phyloP scores from a whole-genome alignment of 2,113 vertebrate genomes.

The Pagrus major region DNA sequence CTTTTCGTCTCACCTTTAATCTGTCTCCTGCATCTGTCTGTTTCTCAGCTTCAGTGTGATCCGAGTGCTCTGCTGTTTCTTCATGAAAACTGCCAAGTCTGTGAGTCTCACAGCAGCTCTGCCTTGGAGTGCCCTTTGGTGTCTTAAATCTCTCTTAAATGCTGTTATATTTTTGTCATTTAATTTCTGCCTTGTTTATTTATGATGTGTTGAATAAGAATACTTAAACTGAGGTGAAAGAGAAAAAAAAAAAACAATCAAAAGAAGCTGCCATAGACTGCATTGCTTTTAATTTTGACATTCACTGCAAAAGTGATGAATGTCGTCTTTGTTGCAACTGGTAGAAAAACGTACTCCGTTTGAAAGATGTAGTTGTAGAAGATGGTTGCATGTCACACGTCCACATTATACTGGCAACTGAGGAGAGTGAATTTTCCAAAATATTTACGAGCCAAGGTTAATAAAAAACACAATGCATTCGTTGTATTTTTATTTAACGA shows the following conservation, averaged over 20 bases:
- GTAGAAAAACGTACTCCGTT: conserved; percentile 40
- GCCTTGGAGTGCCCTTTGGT: conserved; percentile 77
- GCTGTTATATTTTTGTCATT: conserved; percentile 51
- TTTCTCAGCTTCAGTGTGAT: conserved; percentile 76
- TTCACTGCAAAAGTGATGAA: conserved; percentile 49
- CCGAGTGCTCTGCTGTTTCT: conserved; percentile 69
- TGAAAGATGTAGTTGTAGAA: conserved; percentile 43
- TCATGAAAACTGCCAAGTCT: conserved; percentile 75
- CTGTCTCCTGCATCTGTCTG: conserved; percentile 68
- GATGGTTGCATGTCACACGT: conserved; percentile 72
- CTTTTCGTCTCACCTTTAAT: conserved; percentile 58
- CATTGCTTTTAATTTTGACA: conserved; percentile 45
- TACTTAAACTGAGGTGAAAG: conserved; percentile 25
- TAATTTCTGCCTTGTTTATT: conserved; percentile 64
- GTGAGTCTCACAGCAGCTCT: conserved; percentile 76
- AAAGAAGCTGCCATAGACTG: conserved; percentile 48
- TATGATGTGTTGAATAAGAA: conserved; percentile 53
- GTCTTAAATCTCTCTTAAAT: conserved; percentile 82
- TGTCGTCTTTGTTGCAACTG: conserved; percentile 33
- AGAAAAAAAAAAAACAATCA: conserved; percentile 30
- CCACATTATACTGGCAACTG: conserved; percentile 49
- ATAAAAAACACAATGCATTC: conserved; percentile 36
- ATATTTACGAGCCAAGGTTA: conserved; percentile 42
- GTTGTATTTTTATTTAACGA: conserved; percentile 48
- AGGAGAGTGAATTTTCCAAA: conserved; percentile 42